These are phyloP conservation scores for Mya arenaria DNA, from an alignment of 1,140 invertebrate species.

Conservation along the genomic window DNA sequence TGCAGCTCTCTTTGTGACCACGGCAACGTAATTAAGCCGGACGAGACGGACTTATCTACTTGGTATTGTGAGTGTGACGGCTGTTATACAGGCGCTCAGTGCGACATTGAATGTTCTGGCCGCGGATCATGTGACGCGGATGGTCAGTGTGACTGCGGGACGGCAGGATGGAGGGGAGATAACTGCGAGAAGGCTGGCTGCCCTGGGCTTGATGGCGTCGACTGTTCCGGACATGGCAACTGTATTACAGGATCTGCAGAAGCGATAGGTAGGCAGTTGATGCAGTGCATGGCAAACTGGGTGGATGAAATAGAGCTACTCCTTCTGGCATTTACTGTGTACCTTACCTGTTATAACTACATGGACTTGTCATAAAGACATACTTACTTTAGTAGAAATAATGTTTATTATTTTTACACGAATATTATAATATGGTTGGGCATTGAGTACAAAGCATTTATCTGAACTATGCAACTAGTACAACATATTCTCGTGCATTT, in stretches of 20 bases:
- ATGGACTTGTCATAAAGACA: too few species aligned
- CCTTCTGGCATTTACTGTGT: too few species aligned
- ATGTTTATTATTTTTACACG: too few species aligned
- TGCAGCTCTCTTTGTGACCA: conserved; percentile 65
- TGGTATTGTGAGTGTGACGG: conserved; percentile 52
- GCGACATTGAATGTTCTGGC: conserved; percentile 55
- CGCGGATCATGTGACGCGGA: conserved; percentile 44
- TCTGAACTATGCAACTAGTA: too few species aligned
- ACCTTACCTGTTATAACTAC: too few species aligned
- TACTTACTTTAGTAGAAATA: too few species aligned
- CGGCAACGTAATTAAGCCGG: conserved; percentile 51
- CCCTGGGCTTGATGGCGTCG: conserved; percentile 34
- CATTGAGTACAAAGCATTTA: too few species aligned
- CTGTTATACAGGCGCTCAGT: conserved; percentile 52
- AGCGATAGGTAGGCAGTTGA: conserved; percentile 43
- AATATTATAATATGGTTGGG: too few species aligned
- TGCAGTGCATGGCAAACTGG: too few species aligned
- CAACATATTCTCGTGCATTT: too few species aligned
- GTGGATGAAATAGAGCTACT: too few species aligned
- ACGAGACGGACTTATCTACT: conserved; percentile 19
- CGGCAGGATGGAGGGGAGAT: conserved; percentile 61
- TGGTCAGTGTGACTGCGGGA: conserved; percentile 59
- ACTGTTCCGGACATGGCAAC: conserved; percentile 54
- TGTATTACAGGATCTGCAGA: conserved; percentile 49
- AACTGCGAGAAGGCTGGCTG: conserved; percentile 65